phyloP scores from a whole-genome alignment of 2,113 vertebrate species.

The Zosterops pallidus region DNA sequence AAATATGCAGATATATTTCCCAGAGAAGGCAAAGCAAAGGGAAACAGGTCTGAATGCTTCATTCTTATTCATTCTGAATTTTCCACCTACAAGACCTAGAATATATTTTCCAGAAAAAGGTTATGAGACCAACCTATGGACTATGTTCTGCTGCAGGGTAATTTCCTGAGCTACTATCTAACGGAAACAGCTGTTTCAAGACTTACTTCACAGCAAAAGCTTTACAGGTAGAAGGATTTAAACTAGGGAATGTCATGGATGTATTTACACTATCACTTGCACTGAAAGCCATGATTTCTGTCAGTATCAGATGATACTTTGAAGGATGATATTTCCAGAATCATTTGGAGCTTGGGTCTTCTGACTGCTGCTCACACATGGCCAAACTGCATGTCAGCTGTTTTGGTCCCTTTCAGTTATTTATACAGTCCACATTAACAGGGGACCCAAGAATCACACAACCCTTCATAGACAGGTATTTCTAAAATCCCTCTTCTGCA shows the following conservation, averaged over 20 bases:
- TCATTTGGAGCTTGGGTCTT: background rate
- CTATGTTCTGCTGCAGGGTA: background rate
- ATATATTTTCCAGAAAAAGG: background rate
- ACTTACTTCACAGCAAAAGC: background rate
- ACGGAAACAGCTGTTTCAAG: background rate
- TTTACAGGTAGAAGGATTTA: background rate
- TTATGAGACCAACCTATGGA: background rate
- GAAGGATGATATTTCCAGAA: background rate
- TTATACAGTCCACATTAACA: background rate
- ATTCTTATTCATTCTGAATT: background rate
- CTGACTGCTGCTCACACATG: background rate
- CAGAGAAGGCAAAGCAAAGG: background rate
- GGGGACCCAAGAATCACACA: background rate
- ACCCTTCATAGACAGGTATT: background rate
- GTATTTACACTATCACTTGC: background rate
- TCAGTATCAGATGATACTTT: background rate
- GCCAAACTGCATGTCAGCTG: background rate
- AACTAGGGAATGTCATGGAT: background rate
- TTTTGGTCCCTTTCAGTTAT: background rate
- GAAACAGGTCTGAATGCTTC: background rate
- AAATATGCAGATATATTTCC: background rate
- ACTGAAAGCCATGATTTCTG: background rate
- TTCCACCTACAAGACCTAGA: background rate
- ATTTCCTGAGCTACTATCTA: background rate
- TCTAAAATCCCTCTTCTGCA: background rate